Percentiles rank a stretch among this genome's conserved stretches.
Conservation (phyloP, 2,113 vertebrate species). For the Sturnus vulgaris region DNA sequence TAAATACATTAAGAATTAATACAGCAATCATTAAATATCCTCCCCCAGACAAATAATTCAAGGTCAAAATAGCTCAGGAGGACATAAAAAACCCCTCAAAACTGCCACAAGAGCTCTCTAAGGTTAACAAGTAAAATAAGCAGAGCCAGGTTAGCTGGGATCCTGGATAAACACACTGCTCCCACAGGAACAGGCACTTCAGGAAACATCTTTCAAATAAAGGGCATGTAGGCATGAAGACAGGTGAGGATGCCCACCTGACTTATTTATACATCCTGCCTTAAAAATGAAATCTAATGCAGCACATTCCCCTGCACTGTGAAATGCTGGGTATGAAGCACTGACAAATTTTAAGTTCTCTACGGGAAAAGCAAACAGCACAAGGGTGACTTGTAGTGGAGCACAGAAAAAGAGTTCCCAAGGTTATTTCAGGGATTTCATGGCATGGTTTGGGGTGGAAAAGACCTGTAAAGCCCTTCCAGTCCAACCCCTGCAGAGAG, state of each 20-base stretch:
- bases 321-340: neutral
- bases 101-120: neutral
- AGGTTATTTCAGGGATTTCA: neutral
- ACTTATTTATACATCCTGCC: neutral
- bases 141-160: neutral
- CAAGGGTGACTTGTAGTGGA: accelerated
- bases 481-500: neutral
- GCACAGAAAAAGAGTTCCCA: neutral
- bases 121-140: neutral
- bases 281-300: neutral
- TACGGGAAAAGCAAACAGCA: neutral
- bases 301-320: neutral
- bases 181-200: neutral
- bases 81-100: neutral
- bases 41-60: neutral
- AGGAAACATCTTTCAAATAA: neutral
- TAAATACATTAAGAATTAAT: neutral
- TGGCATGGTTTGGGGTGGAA: too few relatives aligned
- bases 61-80: neutral
- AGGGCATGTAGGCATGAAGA: neutral
- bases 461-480: too few relatives aligned
- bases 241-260: neutral
- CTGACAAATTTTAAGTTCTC: neutral
- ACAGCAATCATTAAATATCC: neutral
- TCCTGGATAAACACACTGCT: neutral